Percentiles rank a stretch among this genome's conserved stretches.
These are phyloP conservation scores for Lineus longissimus DNA, from an alignment of 1,140 invertebrate species.

Conservation along the genomic window DNA sequence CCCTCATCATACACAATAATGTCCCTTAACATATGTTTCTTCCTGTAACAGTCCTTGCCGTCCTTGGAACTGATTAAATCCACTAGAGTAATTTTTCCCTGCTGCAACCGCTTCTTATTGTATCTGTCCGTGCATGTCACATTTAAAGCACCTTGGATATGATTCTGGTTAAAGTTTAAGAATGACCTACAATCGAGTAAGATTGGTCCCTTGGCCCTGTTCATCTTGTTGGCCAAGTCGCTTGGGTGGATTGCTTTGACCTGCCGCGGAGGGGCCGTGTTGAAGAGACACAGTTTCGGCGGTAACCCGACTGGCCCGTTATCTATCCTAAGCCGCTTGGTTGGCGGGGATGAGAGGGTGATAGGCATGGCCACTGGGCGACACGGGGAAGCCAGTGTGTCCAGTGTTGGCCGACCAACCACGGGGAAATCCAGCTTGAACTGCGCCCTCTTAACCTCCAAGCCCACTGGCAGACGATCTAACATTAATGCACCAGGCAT, in stretches of 20 bases:
- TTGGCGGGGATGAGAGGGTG: not conserved
- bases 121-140: slow-evolving; percentile 73
- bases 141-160: slow-evolving; percentile 71
- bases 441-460: too few relatives aligned
- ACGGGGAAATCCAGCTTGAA: too few relatives aligned
- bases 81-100: slow-evolving; percentile 64
- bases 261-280: not conserved
- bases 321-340: not conserved
- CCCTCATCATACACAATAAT: slow-evolving; percentile 70
- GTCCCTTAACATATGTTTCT: slow-evolving; percentile 54
- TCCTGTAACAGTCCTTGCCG: slow-evolving; percentile 65
- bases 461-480: too few relatives aligned
- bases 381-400: too few relatives aligned
- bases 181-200: slow-evolving; percentile 71
- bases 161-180: slow-evolving; percentile 67
- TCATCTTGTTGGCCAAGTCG: slow-evolving; percentile 12
- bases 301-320: not conserved
- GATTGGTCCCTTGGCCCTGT: slow-evolving; percentile 47
- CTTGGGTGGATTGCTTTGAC: slow-evolving; percentile 5
- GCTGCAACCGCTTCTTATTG: slow-evolving; percentile 66
- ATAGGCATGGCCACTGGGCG: too few relatives aligned
- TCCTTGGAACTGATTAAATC: slow-evolving; percentile 63
- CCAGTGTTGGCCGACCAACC: too few relatives aligned
- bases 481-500: too few relatives aligned
- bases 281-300: not conserved